These are phyloP conservation scores for Drosophila percnosoma DNA, from an alignment of 2,888 invertebrate species.

Conservation along the genomic window DNA sequence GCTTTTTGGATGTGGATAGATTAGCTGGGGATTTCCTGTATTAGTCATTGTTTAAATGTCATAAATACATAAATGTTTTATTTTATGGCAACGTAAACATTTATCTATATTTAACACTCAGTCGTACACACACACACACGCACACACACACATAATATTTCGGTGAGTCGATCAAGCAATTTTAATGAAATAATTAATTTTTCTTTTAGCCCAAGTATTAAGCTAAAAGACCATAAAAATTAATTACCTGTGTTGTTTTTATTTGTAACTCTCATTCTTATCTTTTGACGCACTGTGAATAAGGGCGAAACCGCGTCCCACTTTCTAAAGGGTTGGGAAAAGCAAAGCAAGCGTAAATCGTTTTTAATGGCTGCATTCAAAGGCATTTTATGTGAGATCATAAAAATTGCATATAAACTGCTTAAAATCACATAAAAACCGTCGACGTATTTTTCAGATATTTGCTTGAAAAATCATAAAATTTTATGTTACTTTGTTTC, in stretches of 20 bases:
- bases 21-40: conserved; percentile 20
- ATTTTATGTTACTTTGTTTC: conserved; percentile 66
- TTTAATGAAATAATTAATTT: conserved; percentile 31
- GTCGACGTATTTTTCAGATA: conserved; percentile 65
- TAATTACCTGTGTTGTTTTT: conserved; percentile 66
- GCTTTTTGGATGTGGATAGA: conserved; percentile 34
- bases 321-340: conserved; percentile 46
- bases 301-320: conserved; percentile 17
- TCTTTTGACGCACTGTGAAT: conserved; percentile 36
- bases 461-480: conserved; percentile 60
- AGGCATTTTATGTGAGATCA: conserved; percentile 72
- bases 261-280: conserved; percentile 48
- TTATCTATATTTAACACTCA: conserved; percentile 31
- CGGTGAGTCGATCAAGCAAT: conserved; percentile 9
- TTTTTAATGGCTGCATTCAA: conserved; percentile 79
- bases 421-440: conserved; percentile 77
- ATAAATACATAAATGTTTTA: conserved; percentile 23
- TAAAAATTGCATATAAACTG: conserved; percentile 79
- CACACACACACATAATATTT: conserved; percentile 7
- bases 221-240: conserved; percentile 56
- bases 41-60: conserved; percentile 28
- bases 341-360: conserved; percentile 70
- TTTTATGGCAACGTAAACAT: conserved; percentile 38
- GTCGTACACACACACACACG: conserved; percentile 9
- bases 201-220: conserved; percentile 25